Base-by-base conservation (phyloP, 2,113 vertebrate genomes). In the Phylloscopus trochiloides region DNA sequence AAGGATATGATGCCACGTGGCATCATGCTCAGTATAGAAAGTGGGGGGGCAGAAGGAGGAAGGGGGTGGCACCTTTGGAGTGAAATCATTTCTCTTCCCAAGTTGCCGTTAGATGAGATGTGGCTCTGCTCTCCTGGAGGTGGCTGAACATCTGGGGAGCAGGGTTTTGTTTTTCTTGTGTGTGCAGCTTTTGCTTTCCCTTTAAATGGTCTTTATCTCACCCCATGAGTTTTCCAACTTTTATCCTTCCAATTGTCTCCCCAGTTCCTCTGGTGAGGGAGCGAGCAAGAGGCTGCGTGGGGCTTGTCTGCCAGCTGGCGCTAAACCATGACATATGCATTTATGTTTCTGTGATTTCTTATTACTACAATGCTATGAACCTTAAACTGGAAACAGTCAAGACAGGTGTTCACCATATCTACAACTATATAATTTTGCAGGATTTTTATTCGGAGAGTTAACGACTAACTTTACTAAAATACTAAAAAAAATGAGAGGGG, bases 201-300 rank as follows among this genome's bases (percentile, higher is more conserved):
- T 59, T 36, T 51, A 32, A 51, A 59, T 5, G 1, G 4, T 59
- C 25, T 43, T 67, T 59, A 43, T 68, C 45, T 86, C 21, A 76
- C 28, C 21, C 21, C 8, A 12, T 9, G 38, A 38, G 9, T 45
- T 52, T 43, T 59, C 32, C 47, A 36, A 18, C 26, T 76, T 52
- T 52, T 45, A 31, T 42, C 18, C 9, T 86, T 59, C 13, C 2
- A 0, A 26, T 75, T 66, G 51, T 29, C 31, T 50, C 26, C 14
- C 17, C 9, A 17, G 2, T 76, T 59, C 21, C 4, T 6, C 26
- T 67, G 38, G 11, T 22, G 17, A 57, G 20, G 19, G 10, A 58
- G 51, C 7, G 21, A 59, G 14, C 4, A 19, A 75, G 25, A 0
- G 1, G 36, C 34, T 66, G 34, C 0, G 0, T 32, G 62, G 5